These are phyloP conservation scores for Hymenopus coronatus DNA, from an alignment of 2,888 invertebrate species.

Conservation along the genomic window DNA sequence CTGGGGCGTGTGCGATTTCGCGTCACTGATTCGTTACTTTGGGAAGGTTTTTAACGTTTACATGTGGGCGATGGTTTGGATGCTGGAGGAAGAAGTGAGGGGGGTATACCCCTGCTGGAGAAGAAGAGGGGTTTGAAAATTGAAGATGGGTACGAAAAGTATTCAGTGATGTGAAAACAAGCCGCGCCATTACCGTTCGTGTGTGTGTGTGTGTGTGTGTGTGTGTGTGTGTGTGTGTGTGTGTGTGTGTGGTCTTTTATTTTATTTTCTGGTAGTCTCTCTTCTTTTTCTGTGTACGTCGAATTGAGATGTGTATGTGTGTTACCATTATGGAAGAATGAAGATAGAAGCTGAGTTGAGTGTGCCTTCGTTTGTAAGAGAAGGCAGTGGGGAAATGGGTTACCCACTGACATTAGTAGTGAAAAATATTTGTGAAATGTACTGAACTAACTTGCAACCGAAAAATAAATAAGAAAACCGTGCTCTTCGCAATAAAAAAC, in stretches of 20 bases:
- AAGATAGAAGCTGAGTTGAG: background rate
- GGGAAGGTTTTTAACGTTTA: constrained; percentile 22
- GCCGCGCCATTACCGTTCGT: background rate
- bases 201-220: background rate
- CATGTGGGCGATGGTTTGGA: constrained; percentile 20
- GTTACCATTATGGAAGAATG: background rate
- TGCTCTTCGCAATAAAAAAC: background rate
- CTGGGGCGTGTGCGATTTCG: constrained; percentile 5
- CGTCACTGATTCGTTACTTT: constrained; percentile 25
- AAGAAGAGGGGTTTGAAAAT: constrained; percentile 4
- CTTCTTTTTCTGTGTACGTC: constrained; percentile 12
- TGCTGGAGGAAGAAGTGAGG: background rate
- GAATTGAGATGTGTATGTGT: constrained; percentile 5
- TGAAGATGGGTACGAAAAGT: constrained; percentile 23
- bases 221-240: background rate
- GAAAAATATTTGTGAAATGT: background rate
- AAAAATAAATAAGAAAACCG: background rate
- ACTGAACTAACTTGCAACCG: background rate
- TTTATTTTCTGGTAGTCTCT: constrained; percentile 5
- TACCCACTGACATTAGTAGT: background rate
- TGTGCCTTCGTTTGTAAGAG: background rate
- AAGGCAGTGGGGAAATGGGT: background rate
- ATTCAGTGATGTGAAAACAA: constrained; percentile 25
- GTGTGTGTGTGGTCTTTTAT: background rate
- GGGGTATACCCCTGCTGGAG: background rate